These are phyloP conservation scores for Hypothenemus hampei DNA, from an alignment of 1,140 invertebrate species.

Conservation along the genomic window DNA sequence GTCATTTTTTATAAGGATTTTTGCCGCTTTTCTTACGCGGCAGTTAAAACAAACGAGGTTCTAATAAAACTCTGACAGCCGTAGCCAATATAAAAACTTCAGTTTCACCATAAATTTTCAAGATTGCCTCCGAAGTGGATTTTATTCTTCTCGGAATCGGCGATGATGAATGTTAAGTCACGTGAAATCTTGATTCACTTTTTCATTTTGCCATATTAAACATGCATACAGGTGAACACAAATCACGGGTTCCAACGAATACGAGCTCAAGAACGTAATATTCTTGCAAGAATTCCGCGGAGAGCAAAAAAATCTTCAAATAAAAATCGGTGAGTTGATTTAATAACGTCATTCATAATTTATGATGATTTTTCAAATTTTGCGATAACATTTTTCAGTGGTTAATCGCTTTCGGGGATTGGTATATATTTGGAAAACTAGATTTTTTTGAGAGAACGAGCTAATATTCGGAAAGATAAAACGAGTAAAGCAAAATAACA, in stretches of 20 bases:
- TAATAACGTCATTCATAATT: slow-evolving; percentile 25
- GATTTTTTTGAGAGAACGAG: neutral
- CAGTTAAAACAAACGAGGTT: slow-evolving; percentile 19
- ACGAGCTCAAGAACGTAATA: slow-evolving; percentile 23
- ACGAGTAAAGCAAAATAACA: slow-evolving; percentile 4
- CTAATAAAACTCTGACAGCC: slow-evolving; percentile 22
- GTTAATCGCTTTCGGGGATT: neutral
- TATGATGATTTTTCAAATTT: slow-evolving; percentile 9
- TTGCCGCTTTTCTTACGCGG: neutral
- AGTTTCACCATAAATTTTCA: slow-evolving; percentile 20
- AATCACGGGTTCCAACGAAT: slow-evolving; percentile 25
- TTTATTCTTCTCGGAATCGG: slow-evolving; percentile 28
- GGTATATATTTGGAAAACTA: neutral
- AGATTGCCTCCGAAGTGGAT: slow-evolving; percentile 26
- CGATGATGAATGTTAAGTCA: slow-evolving; percentile 29
- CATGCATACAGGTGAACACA: slow-evolving; percentile 31
- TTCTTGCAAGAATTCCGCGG: slow-evolving; percentile 12
- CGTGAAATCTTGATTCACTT: slow-evolving; percentile 28
- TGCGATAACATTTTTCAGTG: no score
- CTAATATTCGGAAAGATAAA: slow-evolving; percentile 4
- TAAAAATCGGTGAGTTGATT: slow-evolving; percentile 15
- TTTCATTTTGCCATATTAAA: slow-evolving; percentile 32
- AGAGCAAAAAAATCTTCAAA: slow-evolving; percentile 19
- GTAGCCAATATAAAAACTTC: slow-evolving; percentile 26
- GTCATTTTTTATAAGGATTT: no score